phyloP scores from a whole-genome alignment of 2,797 vertebrate species.

The Dermochelys coriacea region DNA sequence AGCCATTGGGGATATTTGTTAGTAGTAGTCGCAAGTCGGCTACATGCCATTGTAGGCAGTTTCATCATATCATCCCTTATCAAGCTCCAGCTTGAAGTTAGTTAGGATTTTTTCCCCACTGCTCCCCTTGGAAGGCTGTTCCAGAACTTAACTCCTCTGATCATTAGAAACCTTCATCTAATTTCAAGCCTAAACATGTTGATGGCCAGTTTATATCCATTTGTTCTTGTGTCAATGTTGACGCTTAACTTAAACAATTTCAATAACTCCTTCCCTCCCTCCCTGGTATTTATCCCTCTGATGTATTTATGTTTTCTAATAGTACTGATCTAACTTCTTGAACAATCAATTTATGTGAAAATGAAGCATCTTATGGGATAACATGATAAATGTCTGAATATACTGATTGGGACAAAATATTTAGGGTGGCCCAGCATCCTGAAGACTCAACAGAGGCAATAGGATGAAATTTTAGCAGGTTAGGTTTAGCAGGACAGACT shows the following conservation, averaged over 20 bases:
- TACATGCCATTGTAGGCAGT: background rate
- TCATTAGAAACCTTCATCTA: background rate
- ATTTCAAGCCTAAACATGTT: background rate
- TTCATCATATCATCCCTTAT: background rate
- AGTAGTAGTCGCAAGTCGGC: background rate
- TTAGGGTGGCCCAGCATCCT: background rate
- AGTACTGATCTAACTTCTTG: background rate
- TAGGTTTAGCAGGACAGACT: background rate
- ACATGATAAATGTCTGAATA: background rate
- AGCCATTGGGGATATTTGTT: background rate
- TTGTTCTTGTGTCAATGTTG: background rate
- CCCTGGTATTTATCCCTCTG: background rate
- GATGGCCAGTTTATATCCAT: background rate
- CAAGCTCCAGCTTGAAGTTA: background rate
- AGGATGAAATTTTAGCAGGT: background rate
- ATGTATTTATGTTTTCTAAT: background rate
- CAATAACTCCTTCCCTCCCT: background rate
- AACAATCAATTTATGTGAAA: background rate
- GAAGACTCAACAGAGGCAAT: fast-evolving
- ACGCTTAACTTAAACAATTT: background rate
- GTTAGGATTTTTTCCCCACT: background rate
- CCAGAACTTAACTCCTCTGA: background rate
- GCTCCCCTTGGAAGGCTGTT: background rate
- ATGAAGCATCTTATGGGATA: background rate
- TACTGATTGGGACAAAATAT: fast-evolving